phyloP scores from a whole-genome alignment of 2,888 invertebrate species.

The Ormyrus pomaceus region DNA sequence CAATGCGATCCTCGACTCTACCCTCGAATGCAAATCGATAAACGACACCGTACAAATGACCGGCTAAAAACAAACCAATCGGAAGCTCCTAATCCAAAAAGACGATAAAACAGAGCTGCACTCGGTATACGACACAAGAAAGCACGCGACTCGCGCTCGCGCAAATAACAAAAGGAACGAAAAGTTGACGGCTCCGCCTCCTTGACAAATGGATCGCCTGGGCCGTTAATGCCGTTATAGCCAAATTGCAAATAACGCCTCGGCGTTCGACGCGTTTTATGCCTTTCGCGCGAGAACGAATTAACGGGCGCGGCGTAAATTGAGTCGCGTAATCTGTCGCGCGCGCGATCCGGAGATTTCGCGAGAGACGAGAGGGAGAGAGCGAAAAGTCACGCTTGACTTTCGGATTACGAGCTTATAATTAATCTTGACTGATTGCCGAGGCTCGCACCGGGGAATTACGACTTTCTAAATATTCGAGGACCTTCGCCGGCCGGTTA shows the following conservation, averaged over 20 bases:
- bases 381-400: constrained; percentile 32
- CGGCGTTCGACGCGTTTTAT: constrained; percentile 60
- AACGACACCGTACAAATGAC: too few species aligned
- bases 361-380: neutral
- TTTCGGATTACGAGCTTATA: constrained; percentile 43
- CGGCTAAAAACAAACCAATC: too few species aligned
- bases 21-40: too few species aligned
- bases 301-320: constrained; percentile 30
- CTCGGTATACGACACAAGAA: too few species aligned
- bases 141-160: too few species aligned
- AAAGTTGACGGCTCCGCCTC: constrained; percentile 24
- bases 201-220: constrained; percentile 64
- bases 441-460: constrained; percentile 4
- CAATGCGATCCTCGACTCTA: too few species aligned
- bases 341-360: neutral
- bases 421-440: constrained; percentile 49
- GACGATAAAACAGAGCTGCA: too few species aligned
- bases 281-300: constrained; percentile 19
- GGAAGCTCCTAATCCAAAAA: too few species aligned
- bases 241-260: constrained; percentile 66
- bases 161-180: too few species aligned
- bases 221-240: constrained; percentile 62
- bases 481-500: neutral
- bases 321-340: constrained; percentile 34
- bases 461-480: constrained; percentile 44